A percentile compares a stretch with the other conserved stretches of the same genome.
phyloP scores from a whole-genome alignment of 2,797 vertebrate species.

The Rhyacichthys aspro region DNA sequence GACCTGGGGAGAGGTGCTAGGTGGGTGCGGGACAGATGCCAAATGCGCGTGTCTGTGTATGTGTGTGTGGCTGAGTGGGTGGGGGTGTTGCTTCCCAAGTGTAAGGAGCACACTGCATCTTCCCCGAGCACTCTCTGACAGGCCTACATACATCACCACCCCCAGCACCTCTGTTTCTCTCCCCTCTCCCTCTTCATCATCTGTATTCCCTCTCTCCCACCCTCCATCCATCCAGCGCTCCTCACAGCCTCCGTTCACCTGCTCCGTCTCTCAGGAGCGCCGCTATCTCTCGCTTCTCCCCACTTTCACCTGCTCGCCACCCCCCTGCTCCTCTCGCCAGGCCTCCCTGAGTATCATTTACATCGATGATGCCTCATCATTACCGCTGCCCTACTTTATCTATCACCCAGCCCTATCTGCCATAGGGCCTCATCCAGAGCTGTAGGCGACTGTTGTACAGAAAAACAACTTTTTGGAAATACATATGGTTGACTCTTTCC shows the following conservation, averaged over 20 bases:
- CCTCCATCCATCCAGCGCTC: constrained; percentile 71
- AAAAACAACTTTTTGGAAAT: constrained; percentile 12
- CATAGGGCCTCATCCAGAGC: constrained; percentile 47
- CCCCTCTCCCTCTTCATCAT: constrained; percentile 81
- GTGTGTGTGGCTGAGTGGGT: constrained; percentile 63
- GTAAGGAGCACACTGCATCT: constrained; percentile 84
- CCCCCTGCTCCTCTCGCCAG: constrained; percentile 68
- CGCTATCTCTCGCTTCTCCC: constrained; percentile 66
- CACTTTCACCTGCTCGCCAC: constrained; percentile 60
- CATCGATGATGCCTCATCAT: constrained; percentile 84
- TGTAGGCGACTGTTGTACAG: constrained; percentile 43
- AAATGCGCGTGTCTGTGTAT: constrained; percentile 46
- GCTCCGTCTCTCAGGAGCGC: constrained; percentile 68
- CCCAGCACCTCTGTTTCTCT: constrained; percentile 82
- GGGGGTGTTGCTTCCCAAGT: constrained; percentile 79
- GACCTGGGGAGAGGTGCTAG: constrained; percentile 65
- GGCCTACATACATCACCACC: constrained; percentile 85
- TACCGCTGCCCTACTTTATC: constrained; percentile 80
- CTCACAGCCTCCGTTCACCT: constrained; percentile 64
- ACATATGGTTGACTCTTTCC: neutral
- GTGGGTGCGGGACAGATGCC: constrained; percentile 65
- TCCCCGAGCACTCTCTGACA: constrained; percentile 83
- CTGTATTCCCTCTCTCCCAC: constrained; percentile 77
- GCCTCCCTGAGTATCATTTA: constrained; percentile 86
- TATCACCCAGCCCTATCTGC: constrained; percentile 74